Evolutionary conservation across 2,113 vertebrate genomes (phyloP).

Genomic region (Craseonycteris thonglongyai): DNA sequence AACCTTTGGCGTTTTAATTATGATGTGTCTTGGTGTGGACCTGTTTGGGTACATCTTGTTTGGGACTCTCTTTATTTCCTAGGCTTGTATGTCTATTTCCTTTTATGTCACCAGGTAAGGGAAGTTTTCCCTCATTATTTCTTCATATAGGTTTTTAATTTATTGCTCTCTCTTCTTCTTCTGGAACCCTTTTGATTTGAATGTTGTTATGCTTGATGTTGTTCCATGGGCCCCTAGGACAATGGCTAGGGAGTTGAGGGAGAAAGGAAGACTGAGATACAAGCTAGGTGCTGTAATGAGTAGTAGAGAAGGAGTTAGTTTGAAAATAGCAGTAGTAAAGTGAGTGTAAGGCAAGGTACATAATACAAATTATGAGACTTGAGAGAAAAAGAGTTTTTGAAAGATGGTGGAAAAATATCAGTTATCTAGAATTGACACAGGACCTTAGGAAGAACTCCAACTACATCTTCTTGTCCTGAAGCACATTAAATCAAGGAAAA

Average conservation of each 20-base stretch:
- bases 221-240: too few species aligned
- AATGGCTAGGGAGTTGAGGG: background rate
- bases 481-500: background rate
- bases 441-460: background rate
- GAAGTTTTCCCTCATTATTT: too few species aligned
- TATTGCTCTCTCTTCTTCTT: too few species aligned
- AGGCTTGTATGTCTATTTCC: too few species aligned
- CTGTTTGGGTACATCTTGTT: too few species aligned
- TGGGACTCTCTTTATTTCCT: too few species aligned
- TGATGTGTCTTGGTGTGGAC: too few species aligned
- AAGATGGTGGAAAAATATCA: background rate
- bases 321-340: background rate
- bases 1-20: too few species aligned
- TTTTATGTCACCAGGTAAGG: too few species aligned
- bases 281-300: background rate
- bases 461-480: background rate
- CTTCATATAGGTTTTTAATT: background rate
- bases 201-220: too few species aligned
- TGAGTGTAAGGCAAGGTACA: background rate
- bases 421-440: background rate
- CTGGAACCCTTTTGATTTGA: too few species aligned
- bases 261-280: background rate
- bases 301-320: background rate
- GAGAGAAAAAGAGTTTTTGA: background rate
- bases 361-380: background rate